Evolutionary conservation across 2,113 vertebrate genomes (phyloP).

Genomic region (Psittacus erithacus): DNA sequence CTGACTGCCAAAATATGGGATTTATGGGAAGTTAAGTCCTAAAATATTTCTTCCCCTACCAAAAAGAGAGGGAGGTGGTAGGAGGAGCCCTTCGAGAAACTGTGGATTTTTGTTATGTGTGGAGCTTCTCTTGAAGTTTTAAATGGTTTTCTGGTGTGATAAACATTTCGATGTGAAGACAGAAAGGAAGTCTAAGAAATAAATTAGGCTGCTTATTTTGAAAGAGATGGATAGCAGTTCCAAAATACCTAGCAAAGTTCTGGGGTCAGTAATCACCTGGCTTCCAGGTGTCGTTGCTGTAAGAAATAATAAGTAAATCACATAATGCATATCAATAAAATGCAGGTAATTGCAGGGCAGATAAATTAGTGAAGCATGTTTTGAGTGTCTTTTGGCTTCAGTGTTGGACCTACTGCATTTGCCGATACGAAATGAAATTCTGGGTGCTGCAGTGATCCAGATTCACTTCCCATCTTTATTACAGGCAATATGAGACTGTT

Average conservation of each 20-base stretch:
- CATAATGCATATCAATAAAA: slow-evolving; percentile 19
- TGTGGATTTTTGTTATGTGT: neutral
- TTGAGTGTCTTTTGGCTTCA: neutral
- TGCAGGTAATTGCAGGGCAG: neutral
- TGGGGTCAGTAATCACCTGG: neutral
- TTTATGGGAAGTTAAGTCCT: slow-evolving; percentile 72
- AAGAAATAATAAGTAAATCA: slow-evolving; percentile 42
- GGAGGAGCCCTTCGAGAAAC: slow-evolving; percentile 18
- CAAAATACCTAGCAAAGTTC: slow-evolving; percentile 33
- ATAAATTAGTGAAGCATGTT: slow-evolving; percentile 36
- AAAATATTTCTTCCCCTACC: slow-evolving; percentile 61
- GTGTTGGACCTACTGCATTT: neutral
- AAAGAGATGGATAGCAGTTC: neutral
- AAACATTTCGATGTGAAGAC: slow-evolving; percentile 58
- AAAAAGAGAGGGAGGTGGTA: neutral
- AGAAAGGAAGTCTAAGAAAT: slow-evolving; percentile 54
- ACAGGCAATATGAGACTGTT: neutral
- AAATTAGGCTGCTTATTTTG: slow-evolving; percentile 62
- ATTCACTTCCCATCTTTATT: neutral
- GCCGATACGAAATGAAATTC: neutral
- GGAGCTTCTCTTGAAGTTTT: slow-evolving; percentile 56
- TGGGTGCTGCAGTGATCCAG: neutral
- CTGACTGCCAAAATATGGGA: slow-evolving; percentile 65
- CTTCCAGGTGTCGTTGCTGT: slow-evolving; percentile 16
- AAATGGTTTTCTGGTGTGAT: slow-evolving; percentile 58